phyloP scores from a whole-genome alignment of 1,140 invertebrate genomes.

The Tribolium madens region DNA sequence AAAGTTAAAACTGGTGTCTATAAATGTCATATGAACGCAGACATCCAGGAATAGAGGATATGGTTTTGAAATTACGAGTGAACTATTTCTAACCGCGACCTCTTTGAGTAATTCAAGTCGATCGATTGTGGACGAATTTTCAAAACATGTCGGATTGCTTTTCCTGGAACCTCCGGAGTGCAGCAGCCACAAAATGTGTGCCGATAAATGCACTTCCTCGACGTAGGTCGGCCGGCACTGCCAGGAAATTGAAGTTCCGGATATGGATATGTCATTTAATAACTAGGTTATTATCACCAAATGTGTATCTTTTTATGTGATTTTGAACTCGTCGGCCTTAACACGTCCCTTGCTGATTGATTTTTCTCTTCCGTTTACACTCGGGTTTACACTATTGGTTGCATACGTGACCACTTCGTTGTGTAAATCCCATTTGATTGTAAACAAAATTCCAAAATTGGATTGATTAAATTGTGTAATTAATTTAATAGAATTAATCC shows the following conservation, averaged over 20 bases:
- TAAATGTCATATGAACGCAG: background rate
- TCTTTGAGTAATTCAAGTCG: constrained; percentile 30
- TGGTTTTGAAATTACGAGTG: constrained; percentile 16
- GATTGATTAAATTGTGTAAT: constrained; percentile 1
- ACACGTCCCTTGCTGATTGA: background rate
- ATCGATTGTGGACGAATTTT: constrained; percentile 5
- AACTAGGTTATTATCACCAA: constrained; percentile 6
- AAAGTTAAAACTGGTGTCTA: background rate
- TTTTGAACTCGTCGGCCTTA: background rate
- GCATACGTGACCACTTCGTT: background rate
- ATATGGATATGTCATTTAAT: constrained; percentile 18
- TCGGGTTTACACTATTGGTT: too few species aligned
- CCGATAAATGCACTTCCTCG: constrained; percentile 24
- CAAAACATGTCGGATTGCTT: constrained; percentile 3
- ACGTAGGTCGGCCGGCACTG: background rate
- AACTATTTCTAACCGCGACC: constrained; percentile 24
- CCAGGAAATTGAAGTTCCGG: constrained; percentile 35
- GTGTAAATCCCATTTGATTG: background rate
- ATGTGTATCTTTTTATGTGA: background rate
- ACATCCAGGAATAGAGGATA: constrained; percentile 21
- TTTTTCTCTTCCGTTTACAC: constrained; percentile 5
- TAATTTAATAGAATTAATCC: background rate
- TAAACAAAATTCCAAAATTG: background rate
- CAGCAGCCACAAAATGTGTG: constrained; percentile 10
- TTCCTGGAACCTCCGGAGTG: background rate